Base-by-base conservation (phyloP, 2,888 invertebrate genomes). In the Ptychoptera contaminata region DNA sequence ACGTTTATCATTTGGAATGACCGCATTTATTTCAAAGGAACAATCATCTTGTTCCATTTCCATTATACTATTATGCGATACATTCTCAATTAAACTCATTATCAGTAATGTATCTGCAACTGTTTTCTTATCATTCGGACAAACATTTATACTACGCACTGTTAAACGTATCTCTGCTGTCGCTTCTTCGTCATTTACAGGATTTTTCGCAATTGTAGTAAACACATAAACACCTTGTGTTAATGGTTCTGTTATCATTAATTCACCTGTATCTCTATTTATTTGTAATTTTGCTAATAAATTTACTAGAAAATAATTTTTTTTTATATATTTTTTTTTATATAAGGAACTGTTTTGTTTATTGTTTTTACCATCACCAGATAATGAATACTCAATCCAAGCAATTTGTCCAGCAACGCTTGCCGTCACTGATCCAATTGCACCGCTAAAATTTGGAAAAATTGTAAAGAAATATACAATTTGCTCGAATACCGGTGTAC, bases 1-100 rank as follows among this genome's bases (percentile, higher is more conserved):
- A 58, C 58, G 53, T 45, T 52, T 51, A 44, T 55, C 50, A 46
- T 50, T 42, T 7, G 57, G 57, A 37, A 48, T 45, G 42, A 54
- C 51, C 36, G 48, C 45, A 11, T 43, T 34, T 2, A 58, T 50
- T 11, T 48, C 37, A 31, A 52, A 54, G 12, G 47, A 38, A 43
- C 58, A 58, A 15, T 53, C 47, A 3, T 47, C 51, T n/a, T 53
- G 31, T 29, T 37, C 46, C 14, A 46, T 40, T 45, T 52, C 45
- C 10, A 56, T 38, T 11, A 57, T 44, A n/a, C 51, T 49, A 16
- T 49, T 42, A 44, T 55, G 50, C 8, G 45, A 45, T 11, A 40
- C 44, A 40, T 55, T 54, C 42, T 58, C 58, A 34, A 52, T 50
- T 4, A 57, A 48, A 44, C 54, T 49, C 43, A 53, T 53, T 16